Percentiles rank a stretch among this genome's conserved stretches.
Evolutionary conservation across 2,113 vertebrate species (phyloP).

Genomic region (Opisthocomus hoazin): DNA sequence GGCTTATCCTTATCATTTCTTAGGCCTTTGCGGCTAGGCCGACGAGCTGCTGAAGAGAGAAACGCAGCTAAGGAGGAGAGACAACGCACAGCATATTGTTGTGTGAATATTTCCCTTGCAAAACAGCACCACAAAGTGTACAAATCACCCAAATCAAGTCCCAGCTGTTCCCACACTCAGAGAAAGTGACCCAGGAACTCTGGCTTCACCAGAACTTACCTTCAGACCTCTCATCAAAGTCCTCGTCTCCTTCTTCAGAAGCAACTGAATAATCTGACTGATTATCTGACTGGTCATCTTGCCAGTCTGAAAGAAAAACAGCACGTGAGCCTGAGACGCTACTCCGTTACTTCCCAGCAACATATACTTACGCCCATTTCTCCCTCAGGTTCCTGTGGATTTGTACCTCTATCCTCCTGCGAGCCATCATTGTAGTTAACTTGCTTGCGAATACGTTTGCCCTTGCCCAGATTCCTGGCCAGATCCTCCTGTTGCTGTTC

Average conservation of each 20-base stretch:
- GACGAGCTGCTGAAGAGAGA: constrained; percentile 80
- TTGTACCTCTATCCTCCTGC: constrained; percentile 96
- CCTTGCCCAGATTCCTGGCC: constrained; percentile 96
- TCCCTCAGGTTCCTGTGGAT: constrained; percentile 51
- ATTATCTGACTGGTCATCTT: constrained; percentile 98
- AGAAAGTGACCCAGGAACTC: neutral
- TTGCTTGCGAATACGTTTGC: constrained; percentile 96
- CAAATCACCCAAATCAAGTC: neutral
- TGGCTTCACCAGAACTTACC: constrained; percentile 68
- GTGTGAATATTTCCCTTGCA: neutral
- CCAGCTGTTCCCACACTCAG: neutral
- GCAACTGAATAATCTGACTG: constrained; percentile 98
- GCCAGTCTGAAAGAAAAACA: constrained; percentile 86
- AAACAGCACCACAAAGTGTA: neutral
- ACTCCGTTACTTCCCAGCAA: constrained; percentile 31
- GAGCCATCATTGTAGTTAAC: constrained; percentile 99
- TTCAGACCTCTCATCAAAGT: constrained; percentile 96
- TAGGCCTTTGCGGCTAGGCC: constrained; percentile 92
- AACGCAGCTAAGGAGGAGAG: neutral
- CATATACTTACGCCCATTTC: neutral
- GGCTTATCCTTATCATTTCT: constrained; percentile 98
- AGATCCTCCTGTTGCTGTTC: constrained; percentile 98
- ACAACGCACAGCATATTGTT: neutral
- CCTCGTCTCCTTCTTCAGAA: constrained; percentile 96
- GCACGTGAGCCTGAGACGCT: constrained; percentile 70